phyloP scores from a whole-genome alignment of 2,888 invertebrate species.

The Cyclophora albipunctata region DNA sequence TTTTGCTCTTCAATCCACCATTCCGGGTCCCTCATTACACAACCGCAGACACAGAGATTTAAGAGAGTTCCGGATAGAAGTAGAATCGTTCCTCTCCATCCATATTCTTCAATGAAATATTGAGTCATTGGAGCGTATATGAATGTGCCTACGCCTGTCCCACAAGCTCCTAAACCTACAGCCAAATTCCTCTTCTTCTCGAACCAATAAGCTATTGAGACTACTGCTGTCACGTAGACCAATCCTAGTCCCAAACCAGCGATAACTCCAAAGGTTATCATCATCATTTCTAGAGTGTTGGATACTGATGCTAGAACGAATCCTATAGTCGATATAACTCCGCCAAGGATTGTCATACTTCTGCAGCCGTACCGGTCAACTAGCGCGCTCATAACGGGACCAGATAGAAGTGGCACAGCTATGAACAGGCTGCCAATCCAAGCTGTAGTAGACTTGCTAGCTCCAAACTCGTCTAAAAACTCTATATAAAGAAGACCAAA shows the following conservation, averaged over 20 bases:
- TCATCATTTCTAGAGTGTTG: constrained; percentile 84
- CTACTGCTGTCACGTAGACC: constrained; percentile 92
- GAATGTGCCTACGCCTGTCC: constrained; percentile 92
- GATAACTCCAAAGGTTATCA: constrained; percentile 89
- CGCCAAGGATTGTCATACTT: constrained; percentile 84
- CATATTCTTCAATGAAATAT: constrained; percentile 83
- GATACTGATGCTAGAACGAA: constrained; percentile 84
- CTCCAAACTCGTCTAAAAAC: constrained; percentile 85
- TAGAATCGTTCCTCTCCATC: constrained; percentile 90
- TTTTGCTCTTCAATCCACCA: constrained; percentile 83
- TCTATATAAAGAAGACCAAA: constrained; percentile 93
- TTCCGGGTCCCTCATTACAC: constrained; percentile 90
- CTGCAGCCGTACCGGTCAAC: constrained; percentile 91
- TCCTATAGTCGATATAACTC: constrained; percentile 82
- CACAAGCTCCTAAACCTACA: constrained; percentile 90
- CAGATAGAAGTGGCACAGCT: constrained; percentile 89
- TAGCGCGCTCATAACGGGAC: constrained; percentile 88
- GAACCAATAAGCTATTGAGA: constrained; percentile 94
- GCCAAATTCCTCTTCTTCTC: constrained; percentile 90
- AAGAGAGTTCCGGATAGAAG: constrained; percentile 89
- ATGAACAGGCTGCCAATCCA: constrained; percentile 94
- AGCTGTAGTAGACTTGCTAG: constrained; percentile 89
- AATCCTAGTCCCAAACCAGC: constrained; percentile 89
- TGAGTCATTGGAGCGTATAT: constrained; percentile 90
- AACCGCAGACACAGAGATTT: constrained; percentile 89